A percentile compares a stretch with the other conserved stretches of the same genome.
Evolutionary conservation across 2,888 invertebrate genomes (phyloP).

Genomic region (Apodemia zela): DNA sequence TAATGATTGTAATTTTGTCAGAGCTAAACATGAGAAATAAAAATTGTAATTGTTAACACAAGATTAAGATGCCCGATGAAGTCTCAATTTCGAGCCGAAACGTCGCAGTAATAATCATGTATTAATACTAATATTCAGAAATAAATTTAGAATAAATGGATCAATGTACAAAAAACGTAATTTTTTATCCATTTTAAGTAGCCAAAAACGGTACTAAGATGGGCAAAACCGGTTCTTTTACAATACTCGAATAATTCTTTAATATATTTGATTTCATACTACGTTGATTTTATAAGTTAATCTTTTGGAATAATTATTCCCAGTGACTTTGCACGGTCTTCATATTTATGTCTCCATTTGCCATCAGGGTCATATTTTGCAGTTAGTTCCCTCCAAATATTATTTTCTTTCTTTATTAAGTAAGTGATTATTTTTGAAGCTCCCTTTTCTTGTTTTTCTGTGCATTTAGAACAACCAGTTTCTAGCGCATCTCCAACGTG

Average conservation of each 20-base stretch:
- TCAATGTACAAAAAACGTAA: too few species aligned
- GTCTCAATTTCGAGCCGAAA: too few species aligned
- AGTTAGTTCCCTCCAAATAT: conserved; percentile 83
- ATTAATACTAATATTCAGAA: too few species aligned
- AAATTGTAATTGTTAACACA: too few species aligned
- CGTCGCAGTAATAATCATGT: too few species aligned
- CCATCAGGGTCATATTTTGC: conserved; percentile 86
- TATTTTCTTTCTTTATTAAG: conserved; percentile 83
- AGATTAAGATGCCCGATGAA: too few species aligned
- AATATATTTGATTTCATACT: not conserved
- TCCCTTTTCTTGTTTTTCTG: conserved; percentile 80
- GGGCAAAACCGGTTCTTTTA: too few species aligned
- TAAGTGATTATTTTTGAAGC: conserved; percentile 82
- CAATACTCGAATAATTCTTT: not conserved
- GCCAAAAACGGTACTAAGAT: too few species aligned
- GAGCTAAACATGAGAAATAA: too few species aligned
- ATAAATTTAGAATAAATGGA: too few species aligned
- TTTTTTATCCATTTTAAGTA: too few species aligned
- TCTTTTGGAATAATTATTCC: conserved; percentile 61
- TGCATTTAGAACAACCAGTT: conserved; percentile 83
- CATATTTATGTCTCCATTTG: conserved; percentile 83
- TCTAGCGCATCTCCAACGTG: conserved; percentile 82
- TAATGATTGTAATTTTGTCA: too few species aligned
- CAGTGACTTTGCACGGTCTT: conserved; percentile 74
- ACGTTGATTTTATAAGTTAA: not conserved